Evolutionary conservation across 2,888 invertebrate genomes (phyloP).

Genomic region (Halocaridina rubra): DNA sequence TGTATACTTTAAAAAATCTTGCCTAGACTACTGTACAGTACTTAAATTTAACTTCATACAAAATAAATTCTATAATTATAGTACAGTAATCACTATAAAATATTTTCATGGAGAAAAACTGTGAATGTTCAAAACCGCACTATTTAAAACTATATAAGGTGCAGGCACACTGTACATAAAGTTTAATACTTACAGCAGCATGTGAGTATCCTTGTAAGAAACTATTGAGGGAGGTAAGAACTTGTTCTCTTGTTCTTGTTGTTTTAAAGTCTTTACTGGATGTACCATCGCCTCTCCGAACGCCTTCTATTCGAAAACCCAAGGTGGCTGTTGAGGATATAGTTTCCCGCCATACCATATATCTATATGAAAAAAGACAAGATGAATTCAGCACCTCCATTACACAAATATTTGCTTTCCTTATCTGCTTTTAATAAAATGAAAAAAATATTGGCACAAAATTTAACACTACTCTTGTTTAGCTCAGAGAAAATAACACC

Average conservation of each 20-base stretch:
- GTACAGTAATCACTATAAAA: too few relatives aligned
- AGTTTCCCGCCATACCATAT: conserved; percentile 96
- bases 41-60: too few relatives aligned
- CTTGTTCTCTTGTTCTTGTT: conserved; percentile 82
- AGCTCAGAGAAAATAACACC: too few relatives aligned
- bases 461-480: neutral
- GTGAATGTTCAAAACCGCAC: too few relatives aligned
- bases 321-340: conserved; percentile 96
- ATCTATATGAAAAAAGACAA: conserved; percentile 68
- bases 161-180: too few relatives aligned
- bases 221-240: conserved; percentile 82
- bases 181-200: conserved; percentile 76
- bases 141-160: too few relatives aligned
- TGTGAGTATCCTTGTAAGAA: conserved; percentile 84
- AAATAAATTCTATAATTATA: too few relatives aligned
- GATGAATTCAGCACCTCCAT: neutral
- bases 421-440: neutral
- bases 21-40: too few relatives aligned
- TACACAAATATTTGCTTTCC: neutral
- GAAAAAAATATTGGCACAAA: neutral
- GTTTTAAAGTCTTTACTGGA: conserved; percentile 96
- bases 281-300: conserved; percentile 82
- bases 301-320: conserved; percentile 96
- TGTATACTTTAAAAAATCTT: too few relatives aligned
- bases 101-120: too few relatives aligned